These are phyloP conservation scores for Zoroaster sp. DNA, from an alignment of 53 echinoderm and acorn worm species.

Conservation along the genomic window DNA sequence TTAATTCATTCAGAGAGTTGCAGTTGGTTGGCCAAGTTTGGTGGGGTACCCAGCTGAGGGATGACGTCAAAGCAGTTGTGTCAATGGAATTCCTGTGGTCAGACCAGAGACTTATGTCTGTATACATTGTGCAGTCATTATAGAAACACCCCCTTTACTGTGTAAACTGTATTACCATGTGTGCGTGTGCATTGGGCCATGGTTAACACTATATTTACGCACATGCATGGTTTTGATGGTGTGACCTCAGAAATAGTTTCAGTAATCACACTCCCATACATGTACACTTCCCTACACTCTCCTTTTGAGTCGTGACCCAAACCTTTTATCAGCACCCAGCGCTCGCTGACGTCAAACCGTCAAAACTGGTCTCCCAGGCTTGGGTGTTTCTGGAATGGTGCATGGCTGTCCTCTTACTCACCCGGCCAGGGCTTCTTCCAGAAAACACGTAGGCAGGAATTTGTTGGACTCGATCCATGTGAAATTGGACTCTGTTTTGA, in stretches of 20 bases:
- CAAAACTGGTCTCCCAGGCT: background rate
- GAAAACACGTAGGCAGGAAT: background rate
- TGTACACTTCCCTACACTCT: background rate
- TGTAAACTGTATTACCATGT: background rate
- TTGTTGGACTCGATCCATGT: background rate
- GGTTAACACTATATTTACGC: background rate
- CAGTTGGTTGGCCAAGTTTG: conserved; percentile 1
- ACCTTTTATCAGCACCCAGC: background rate
- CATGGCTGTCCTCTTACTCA: conserved; percentile 34
- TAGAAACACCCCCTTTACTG: background rate
- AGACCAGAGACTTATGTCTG: background rate
- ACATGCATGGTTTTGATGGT: background rate
- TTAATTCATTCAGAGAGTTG: background rate
- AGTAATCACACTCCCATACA: background rate
- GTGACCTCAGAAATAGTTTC: background rate
- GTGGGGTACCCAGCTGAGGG: background rate
- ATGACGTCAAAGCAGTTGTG: conserved; percentile 45
- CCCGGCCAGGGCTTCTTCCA: background rate
- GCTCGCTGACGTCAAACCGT: conserved; percentile 36
- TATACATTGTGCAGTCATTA: conserved; percentile 6
- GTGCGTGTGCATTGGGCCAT: background rate
- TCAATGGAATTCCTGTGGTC: conserved; percentile 53
- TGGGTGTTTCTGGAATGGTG: conserved; percentile 11
- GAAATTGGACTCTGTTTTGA: background rate
- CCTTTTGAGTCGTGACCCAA: background rate